These are phyloP conservation scores for Protosalanx chinensis DNA, from an alignment of 2,797 vertebrate genomes.

Conservation along the genomic window DNA sequence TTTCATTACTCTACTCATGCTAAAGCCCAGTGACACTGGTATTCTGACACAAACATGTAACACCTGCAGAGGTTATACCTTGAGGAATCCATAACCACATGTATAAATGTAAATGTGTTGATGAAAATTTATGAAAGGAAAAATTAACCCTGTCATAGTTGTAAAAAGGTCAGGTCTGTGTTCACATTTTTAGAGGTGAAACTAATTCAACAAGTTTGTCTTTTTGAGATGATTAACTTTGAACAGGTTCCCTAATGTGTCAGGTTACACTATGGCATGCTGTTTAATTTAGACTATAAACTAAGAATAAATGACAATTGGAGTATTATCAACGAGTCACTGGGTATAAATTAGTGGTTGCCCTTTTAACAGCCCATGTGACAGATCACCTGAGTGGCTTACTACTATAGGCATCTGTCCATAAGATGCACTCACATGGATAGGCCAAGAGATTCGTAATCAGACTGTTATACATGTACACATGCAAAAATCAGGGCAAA, in stretches of 20 bases:
- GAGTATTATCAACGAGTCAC: not conserved
- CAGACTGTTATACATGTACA: slow-evolving; percentile 12
- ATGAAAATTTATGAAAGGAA: slow-evolving; percentile 41
- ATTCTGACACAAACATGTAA: slow-evolving; percentile 4
- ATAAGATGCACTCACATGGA: slow-evolving; percentile 20
- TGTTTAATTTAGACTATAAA: not conserved
- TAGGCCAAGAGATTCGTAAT: slow-evolving; percentile 9
- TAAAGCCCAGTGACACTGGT: slow-evolving; percentile 2
- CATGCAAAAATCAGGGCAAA: not conserved
- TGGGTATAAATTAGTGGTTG: slow-evolving; percentile 7
- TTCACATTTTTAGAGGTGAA: slow-evolving; percentile 44
- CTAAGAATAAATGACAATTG: not conserved
- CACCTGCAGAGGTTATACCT: not conserved
- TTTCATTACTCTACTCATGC: not conserved
- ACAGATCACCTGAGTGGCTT: slow-evolving; percentile 15
- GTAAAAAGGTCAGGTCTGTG: slow-evolving; percentile 32
- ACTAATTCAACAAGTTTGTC: slow-evolving; percentile 42
- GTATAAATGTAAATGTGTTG: slow-evolving; percentile 33
- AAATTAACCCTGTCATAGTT: slow-evolving; percentile 27
- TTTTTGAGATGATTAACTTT: slow-evolving; percentile 35
- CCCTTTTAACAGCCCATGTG: slow-evolving; percentile 6
- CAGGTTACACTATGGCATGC: not conserved
- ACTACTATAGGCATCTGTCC: slow-evolving; percentile 19
- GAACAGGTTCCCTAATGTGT: not conserved
- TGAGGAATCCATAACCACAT: slow-evolving; percentile 26